Conservation (phyloP, 2,797 vertebrate species). For the Echiichthys vipera region DNA sequence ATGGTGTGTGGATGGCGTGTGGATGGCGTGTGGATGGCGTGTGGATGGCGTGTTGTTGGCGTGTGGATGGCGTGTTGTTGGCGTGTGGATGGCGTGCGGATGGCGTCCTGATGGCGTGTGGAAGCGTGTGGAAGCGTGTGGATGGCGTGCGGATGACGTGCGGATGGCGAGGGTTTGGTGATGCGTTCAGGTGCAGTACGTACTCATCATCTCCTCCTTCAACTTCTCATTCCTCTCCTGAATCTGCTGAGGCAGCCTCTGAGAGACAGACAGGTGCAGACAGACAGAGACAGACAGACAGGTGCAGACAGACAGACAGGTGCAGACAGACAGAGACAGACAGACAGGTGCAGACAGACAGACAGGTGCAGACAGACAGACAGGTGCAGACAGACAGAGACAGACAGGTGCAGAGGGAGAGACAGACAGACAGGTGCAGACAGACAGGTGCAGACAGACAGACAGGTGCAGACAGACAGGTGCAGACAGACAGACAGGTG, state of each 20-base stretch:
- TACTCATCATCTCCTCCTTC: conserved; percentile 97
- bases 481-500: too few relatives aligned
- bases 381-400: background rate
- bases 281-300: background rate
- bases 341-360: background rate
- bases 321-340: background rate
- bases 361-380: background rate
- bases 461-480: too few relatives aligned
- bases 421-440: background rate
- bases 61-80: too few relatives aligned
- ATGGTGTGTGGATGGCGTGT: too few relatives aligned
- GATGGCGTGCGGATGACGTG: too few relatives aligned
- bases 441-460: background rate
- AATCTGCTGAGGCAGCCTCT: conserved; percentile 75
- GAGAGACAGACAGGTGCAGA: conserved; percentile 14
- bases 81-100: too few relatives aligned
- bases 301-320: background rate
- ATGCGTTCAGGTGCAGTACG: conserved; percentile 37
- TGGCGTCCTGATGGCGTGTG: too few relatives aligned
- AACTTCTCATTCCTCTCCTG: conserved; percentile 93
- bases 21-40: too few relatives aligned
- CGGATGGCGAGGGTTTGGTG: too few relatives aligned
- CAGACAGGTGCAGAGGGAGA: background rate
- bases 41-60: too few relatives aligned
- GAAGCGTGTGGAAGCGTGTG: too few relatives aligned